These are phyloP conservation scores for Shargacucullia verbasci DNA, from an alignment of 2,888 invertebrate genomes.

Conservation along the genomic window DNA sequence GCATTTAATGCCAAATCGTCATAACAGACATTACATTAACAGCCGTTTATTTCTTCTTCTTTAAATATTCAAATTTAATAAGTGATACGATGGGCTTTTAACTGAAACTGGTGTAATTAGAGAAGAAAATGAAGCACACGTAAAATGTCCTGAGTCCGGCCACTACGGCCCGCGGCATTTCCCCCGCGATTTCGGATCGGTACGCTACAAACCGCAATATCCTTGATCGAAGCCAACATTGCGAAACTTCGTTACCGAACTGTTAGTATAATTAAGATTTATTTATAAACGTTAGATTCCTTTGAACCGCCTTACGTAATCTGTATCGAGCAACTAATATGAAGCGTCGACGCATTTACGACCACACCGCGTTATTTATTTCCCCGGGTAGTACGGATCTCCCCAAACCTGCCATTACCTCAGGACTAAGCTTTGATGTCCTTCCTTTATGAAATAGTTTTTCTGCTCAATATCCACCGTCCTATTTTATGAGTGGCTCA, in stretches of 20 bases:
- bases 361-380: constrained; percentile 57
- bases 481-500: constrained; percentile 40
- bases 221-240: constrained; percentile 48
- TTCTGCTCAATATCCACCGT: constrained; percentile 36
- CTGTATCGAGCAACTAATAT: constrained; percentile 52
- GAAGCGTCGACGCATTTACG: constrained; percentile 60
- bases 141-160: constrained; percentile 15
- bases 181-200: constrained; percentile 8
- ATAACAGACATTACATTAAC: constrained; percentile 3
- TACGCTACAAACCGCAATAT: constrained; percentile 39
- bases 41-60: constrained; percentile 6
- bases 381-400: constrained; percentile 21
- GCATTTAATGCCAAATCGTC: not conserved
- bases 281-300: constrained; percentile 50
- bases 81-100: constrained; percentile 13
- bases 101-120: constrained; percentile 25
- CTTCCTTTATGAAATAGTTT: constrained; percentile 48
- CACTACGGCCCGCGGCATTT: not conserved
- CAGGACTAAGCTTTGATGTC: constrained; percentile 62
- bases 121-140: constrained; percentile 25
- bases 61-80: constrained; percentile 29
- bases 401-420: constrained; percentile 56
- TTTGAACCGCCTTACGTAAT: constrained; percentile 46
- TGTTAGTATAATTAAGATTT: constrained; percentile 52
- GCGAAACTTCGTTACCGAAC: constrained; percentile 36